Percentiles rank a stretch among this genome's conserved stretches.
Conservation (phyloP, 2,888 invertebrate species). For the Xestoiulus laeticollis region DNA sequence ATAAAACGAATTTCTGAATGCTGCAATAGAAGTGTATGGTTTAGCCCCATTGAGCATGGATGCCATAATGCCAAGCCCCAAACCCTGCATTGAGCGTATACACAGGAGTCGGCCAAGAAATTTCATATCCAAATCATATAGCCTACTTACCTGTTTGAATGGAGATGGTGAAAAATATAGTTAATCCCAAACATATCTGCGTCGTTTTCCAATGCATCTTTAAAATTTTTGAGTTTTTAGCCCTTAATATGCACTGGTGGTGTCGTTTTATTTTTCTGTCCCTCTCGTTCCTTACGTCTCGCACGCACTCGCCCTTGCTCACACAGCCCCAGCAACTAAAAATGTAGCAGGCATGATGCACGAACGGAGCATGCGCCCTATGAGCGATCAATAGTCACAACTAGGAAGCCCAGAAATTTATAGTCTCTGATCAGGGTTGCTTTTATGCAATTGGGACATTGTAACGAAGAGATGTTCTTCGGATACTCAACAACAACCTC, state of each 20-base stretch:
- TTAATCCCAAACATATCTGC: slow-evolving; percentile 47
- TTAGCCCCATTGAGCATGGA: slow-evolving; percentile 37
- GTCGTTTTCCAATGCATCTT: slow-evolving; percentile 46
- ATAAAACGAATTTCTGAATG: neutral
- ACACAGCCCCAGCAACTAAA: slow-evolving; percentile 11
- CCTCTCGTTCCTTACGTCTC: neutral
- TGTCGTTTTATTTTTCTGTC: slow-evolving; percentile 6
- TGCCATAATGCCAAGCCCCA: slow-evolving; percentile 15
- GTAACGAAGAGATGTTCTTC: neutral
- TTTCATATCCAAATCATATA: neutral
- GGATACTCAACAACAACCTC: neutral
- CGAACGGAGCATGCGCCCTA: slow-evolving; percentile 10
- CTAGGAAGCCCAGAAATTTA: slow-evolving; percentile 28
- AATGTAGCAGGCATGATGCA: slow-evolving; percentile 13
- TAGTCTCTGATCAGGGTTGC: slow-evolving; percentile 33
- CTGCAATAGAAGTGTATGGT: slow-evolving; percentile 5
- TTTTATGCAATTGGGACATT: neutral
- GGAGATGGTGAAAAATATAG: slow-evolving; percentile 43
- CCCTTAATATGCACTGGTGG: neutral
- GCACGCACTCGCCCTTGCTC: slow-evolving; percentile 2
- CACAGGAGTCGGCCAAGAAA: neutral
- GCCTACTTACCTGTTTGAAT: slow-evolving; percentile 46
- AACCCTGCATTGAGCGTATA: neutral
- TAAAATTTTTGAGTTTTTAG: slow-evolving; percentile 17
- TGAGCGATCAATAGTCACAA: neutral